Percentiles rank a stretch among this genome's conserved stretches.
phyloP scores from a whole-genome alignment of 1,140 invertebrate species.

The Drosophila baimaii region DNA sequence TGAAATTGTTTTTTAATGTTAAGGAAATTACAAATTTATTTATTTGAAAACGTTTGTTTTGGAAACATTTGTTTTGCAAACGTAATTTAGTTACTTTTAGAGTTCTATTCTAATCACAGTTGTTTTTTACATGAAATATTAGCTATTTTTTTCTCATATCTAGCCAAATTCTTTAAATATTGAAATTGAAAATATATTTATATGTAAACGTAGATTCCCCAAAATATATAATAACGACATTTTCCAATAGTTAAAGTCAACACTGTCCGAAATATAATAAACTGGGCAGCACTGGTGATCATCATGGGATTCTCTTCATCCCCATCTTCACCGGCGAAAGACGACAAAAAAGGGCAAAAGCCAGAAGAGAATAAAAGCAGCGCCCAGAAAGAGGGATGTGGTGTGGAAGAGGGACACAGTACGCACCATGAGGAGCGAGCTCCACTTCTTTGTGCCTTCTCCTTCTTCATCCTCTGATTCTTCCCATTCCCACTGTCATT shows the following conservation, averaged over 20 bases:
- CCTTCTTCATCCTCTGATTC: slow-evolving; percentile 7
- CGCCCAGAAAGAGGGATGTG: slow-evolving; percentile 29
- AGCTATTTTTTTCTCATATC: no score
- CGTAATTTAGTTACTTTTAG: no score
- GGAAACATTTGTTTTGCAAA: no score
- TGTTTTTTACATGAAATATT: no score
- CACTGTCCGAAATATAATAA: no score
- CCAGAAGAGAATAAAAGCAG: slow-evolving; percentile 50
- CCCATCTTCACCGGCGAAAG: slow-evolving; percentile 29
- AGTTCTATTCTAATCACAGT: no score
- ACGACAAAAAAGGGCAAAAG: slow-evolving; percentile 75
- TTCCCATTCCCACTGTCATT: slow-evolving; percentile 7
- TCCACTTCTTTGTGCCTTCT: neutral
- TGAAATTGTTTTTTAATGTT: no score
- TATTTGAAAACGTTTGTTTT: no score
- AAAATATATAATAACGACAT: neutral
- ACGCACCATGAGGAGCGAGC: slow-evolving; percentile 50
- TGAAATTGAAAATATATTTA: no score
- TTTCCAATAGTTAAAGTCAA: neutral
- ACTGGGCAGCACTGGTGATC: slow-evolving; percentile 12
- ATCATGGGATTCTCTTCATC: slow-evolving; percentile 25
- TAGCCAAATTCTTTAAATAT: neutral
- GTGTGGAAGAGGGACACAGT: slow-evolving; percentile 17
- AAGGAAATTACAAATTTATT: no score
- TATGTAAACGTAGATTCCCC: neutral